Evolutionary conservation across 2,888 invertebrate genomes (phyloP).

Genomic region (Eupithecia abbreviata): DNA sequence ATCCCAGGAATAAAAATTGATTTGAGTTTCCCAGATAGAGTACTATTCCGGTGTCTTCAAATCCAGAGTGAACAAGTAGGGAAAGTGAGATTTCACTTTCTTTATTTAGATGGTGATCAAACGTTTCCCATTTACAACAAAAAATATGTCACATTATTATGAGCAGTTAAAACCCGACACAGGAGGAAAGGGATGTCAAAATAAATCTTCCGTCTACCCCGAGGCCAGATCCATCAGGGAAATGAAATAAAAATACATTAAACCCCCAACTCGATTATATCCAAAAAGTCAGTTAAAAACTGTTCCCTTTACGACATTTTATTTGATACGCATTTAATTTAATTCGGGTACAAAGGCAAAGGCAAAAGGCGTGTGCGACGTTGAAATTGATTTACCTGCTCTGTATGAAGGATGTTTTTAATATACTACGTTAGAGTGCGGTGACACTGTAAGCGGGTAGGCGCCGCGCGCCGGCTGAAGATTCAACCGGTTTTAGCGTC

Average conservation of each 20-base stretch:
- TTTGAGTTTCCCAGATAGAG: not conserved
- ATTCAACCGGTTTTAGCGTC: not conserved
- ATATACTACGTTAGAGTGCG: constrained; percentile 23
- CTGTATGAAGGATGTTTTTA: constrained; percentile 45
- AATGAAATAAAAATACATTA: not conserved
- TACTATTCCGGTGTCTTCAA: not conserved
- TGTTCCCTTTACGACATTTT: constrained; percentile 14
- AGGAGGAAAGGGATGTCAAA: not conserved
- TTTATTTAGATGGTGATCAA: not conserved
- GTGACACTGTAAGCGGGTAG: not conserved
- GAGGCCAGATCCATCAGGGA: not conserved
- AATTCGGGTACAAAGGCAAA: constrained; percentile 46
- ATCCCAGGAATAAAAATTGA: not conserved
- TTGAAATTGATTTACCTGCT: constrained; percentile 57
- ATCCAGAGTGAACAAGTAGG: not conserved
- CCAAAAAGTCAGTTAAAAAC: constrained; percentile 20
- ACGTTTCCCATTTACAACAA: not conserved
- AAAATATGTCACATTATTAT: not conserved
- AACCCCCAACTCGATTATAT: constrained; percentile 8
- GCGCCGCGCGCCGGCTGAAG: not conserved
- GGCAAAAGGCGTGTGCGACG: constrained; percentile 51
- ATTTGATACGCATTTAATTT: constrained; percentile 56
- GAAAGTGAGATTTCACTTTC: not conserved
- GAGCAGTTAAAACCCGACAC: not conserved
- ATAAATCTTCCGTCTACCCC: not conserved